Base-by-base conservation (phyloP, 2,888 invertebrate species). In the Polydrusus cervinus region DNA sequence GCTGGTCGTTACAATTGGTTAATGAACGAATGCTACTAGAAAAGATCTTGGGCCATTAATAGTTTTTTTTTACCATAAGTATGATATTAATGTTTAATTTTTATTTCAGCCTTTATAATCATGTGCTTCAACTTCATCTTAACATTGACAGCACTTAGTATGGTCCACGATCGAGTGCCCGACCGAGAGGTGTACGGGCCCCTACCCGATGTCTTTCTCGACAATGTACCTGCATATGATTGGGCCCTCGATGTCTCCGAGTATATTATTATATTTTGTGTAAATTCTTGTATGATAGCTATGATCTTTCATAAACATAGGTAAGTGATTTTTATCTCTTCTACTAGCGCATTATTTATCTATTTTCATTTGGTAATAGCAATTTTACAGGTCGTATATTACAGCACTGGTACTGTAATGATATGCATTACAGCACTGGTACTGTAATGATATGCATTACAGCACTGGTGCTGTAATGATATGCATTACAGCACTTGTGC, bases 91-190 rank as follows among this genome's bases (percentile, higher is more conserved):
- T 5, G 5, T 25, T 25, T 25, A 25, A 25, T 45, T 60, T 45
- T 71, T 64, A 6, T 89, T 89, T 51, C 88, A 91, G 91, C 91
- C 81, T 91, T 91, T 83, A 84, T 92, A 76, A 89, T 92, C 81
- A 88, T 92, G 87, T 87, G 89, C 81, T 88, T 90, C 80, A 92
- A 90, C 86, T 92, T 92, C 84, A 87, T 92, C 80, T 83, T 92
- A 80, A 92, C 92, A 77, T 90, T 92, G 75, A 88, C 92, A 84
- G 94, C 95, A 71, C 90, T 97, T 83, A 94, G 96, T 80, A 88
- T 95, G 85, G 94, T 96, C 76, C 97, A 97, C 88, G 96, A 97
- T 86, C 91, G 94, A 80, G 92, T 97, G 81, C 97, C 97, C 60
- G 94, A 95, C 88, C 89, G 94, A 79, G 89, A 90, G 77, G 89